A percentile compares a stretch with the other conserved stretches of the same genome.
Conservation (phyloP, 2,113 vertebrate species). For the Bettongia penicillata region DNA sequence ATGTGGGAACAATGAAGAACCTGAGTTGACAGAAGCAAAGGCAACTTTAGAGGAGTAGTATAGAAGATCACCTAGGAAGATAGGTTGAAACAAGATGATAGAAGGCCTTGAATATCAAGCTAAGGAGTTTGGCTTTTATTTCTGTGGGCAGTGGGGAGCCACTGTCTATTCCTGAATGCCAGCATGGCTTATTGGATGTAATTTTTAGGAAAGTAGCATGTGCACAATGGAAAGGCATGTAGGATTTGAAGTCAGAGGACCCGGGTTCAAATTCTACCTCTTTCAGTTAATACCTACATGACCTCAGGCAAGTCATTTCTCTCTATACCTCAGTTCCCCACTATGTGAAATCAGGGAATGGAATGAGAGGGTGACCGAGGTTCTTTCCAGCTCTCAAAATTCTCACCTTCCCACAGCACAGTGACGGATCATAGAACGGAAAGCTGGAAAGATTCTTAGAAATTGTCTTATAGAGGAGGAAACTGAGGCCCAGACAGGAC, state of each 20-base stretch:
- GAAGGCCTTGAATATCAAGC: neutral
- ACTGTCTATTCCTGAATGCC: no score
- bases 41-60: neutral
- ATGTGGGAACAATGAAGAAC: neutral
- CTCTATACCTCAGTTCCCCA: neutral
- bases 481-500: neutral
- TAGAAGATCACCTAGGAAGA: neutral
- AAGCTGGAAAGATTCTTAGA: neutral
- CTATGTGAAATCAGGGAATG: neutral
- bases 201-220: neutral
- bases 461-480: neutral
- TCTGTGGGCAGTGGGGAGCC: neutral
- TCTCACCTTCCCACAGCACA: no score
- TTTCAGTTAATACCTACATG: neutral
- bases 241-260: neutral
- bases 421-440: neutral
- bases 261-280: neutral
- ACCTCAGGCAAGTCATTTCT: neutral
- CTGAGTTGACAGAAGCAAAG: neutral
- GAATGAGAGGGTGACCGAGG: neutral
- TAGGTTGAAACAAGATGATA: neutral
- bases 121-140: neutral
- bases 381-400: neutral
- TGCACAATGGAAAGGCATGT: neutral
- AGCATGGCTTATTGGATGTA: neutral